Evolutionary conservation across 2,113 vertebrate genomes (phyloP).

Genomic region (Protobothrops flavoviridis): DNA sequence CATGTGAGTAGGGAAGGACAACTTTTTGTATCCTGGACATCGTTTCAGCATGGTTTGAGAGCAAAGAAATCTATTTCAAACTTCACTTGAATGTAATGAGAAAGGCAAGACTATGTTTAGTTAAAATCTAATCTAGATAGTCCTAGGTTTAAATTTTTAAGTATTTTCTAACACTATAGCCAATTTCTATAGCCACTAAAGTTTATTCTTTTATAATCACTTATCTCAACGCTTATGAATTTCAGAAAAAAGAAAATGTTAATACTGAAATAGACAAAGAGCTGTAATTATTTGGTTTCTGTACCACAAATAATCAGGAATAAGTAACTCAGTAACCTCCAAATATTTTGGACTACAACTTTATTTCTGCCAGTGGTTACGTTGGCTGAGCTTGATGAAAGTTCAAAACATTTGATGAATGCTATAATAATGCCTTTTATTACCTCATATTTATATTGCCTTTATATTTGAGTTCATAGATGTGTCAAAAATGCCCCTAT

Average conservation of each 20-base stretch:
- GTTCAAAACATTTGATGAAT: background rate
- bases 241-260: background rate
- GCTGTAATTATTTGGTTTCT: background rate
- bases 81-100: conserved; percentile 62
- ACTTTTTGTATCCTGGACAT: conserved; percentile 4
- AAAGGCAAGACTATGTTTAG: conserved; percentile 67
- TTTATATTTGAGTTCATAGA: background rate
- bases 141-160: conserved; percentile 53
- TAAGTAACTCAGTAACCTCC: background rate
- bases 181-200: conserved; percentile 22
- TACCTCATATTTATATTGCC: background rate
- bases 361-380: background rate
- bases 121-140: conserved; percentile 45
- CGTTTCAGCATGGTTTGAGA: conserved; percentile 20
- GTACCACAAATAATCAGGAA: background rate
- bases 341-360: background rate
- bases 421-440: background rate
- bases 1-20: conserved; percentile 11
- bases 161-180: background rate
- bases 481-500: background rate
- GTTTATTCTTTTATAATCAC: background rate
- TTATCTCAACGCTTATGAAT: background rate
- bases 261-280: background rate
- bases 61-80: conserved; percentile 38
- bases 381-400: background rate